Evolutionary conservation across 2,888 invertebrate genomes (phyloP).

Genomic region (Rhorus exstirpatorius): DNA sequence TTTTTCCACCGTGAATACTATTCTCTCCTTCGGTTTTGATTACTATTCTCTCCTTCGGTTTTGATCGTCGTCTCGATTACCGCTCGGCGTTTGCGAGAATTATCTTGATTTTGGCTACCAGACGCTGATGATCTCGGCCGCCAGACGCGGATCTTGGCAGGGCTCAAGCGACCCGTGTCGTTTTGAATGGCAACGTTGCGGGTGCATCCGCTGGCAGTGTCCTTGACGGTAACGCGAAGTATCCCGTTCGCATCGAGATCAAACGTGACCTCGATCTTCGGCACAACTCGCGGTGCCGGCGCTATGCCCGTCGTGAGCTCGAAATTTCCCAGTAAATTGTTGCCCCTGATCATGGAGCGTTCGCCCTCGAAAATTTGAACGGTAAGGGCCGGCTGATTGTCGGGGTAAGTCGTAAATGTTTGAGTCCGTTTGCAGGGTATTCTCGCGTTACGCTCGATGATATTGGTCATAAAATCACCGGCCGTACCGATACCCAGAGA

Average conservation of each 20-base stretch:
- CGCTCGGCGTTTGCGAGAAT: constrained; percentile 88
- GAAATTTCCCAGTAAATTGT: constrained; percentile 98
- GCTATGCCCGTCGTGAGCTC: constrained; percentile 98
- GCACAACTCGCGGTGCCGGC: constrained; percentile 96
- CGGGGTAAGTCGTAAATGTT: constrained; percentile 98
- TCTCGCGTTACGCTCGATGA: constrained; percentile 98
- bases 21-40: constrained; percentile 86
- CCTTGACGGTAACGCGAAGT: constrained; percentile 95
- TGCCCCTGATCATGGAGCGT: constrained; percentile 98
- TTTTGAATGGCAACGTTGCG: constrained; percentile 87
- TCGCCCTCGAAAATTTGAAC: constrained; percentile 98
- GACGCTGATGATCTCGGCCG: too few species aligned
- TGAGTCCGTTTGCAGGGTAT: constrained; percentile 99
- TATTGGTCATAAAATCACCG: constrained; percentile 97
- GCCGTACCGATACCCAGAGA: constrained; percentile 97
- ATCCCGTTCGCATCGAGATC: constrained; percentile 98
- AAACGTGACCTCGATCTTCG: constrained; percentile 95
- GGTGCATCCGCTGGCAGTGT: constrained; percentile 87
- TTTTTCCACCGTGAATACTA: constrained; percentile 77
- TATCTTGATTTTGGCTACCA: too few species aligned
- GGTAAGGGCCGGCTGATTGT: constrained; percentile 98
- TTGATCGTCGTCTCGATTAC: constrained; percentile 87
- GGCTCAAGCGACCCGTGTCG: constrained; percentile 89
- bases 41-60: constrained; percentile 86
- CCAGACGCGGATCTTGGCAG: too few species aligned